Conservation (phyloP, 2,888 invertebrate species). For the Erannis defoliaria region DNA sequence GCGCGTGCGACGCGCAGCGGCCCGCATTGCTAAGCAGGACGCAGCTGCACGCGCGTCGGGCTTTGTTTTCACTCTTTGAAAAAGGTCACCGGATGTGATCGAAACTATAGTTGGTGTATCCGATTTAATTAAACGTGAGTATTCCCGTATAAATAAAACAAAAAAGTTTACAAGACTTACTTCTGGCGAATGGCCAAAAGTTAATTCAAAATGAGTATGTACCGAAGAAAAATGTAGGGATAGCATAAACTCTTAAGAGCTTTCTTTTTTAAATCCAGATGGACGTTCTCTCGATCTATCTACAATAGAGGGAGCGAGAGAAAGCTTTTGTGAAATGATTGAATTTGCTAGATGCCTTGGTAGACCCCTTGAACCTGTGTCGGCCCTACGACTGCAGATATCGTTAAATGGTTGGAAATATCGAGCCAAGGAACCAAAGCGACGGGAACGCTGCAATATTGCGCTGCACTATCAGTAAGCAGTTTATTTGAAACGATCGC, state of each 20-base stretch:
- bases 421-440: conserved; percentile 22
- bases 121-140: too few relatives aligned
- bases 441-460: conserved; percentile 29
- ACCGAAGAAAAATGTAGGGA: conserved; percentile 30
- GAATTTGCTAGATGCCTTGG: neutral
- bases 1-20: too few relatives aligned
- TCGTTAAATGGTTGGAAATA: conserved; percentile 42
- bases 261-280: neutral
- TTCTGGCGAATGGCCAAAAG: conserved; percentile 42
- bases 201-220: conserved; percentile 37
- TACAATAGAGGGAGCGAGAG: neutral
- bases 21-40: too few relatives aligned
- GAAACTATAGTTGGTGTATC: too few relatives aligned
- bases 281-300: neutral
- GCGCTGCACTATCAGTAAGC: conserved; percentile 26
- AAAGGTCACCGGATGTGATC: too few relatives aligned
- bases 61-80: too few relatives aligned
- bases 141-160: too few relatives aligned
- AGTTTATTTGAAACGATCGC: conserved; percentile 10
- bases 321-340: neutral
- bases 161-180: conserved; percentile 17
- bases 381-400: conserved; percentile 42
- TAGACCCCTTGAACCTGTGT: conserved; percentile 8
- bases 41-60: too few relatives aligned
- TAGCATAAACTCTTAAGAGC: neutral